A percentile compares a stretch with the other conserved stretches of the same genome.
Conservation (phyloP, 1,140 invertebrate species). For the Lordiphosa collinella region DNA sequence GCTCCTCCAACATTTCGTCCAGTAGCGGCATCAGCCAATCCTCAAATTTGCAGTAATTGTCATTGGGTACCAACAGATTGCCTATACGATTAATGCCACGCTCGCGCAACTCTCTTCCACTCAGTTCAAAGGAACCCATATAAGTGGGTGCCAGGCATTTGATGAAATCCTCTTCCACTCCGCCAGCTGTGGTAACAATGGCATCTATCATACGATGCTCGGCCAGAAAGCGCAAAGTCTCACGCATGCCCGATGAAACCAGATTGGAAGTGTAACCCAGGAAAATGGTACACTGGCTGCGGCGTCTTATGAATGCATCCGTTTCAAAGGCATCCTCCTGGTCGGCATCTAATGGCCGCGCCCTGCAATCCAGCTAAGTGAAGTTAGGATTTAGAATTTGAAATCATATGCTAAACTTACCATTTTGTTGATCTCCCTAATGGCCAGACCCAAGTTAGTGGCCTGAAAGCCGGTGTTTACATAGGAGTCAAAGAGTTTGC, state of each 20-base stretch:
- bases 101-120: slow-evolving; percentile 88
- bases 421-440: slow-evolving; percentile 96
- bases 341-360: slow-evolving; percentile 84
- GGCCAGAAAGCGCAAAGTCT: slow-evolving; percentile 93
- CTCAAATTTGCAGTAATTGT: slow-evolving; percentile 99
- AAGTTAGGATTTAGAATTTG: neutral
- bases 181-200: slow-evolving; percentile 98
- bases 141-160: slow-evolving; percentile 98
- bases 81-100: slow-evolving; percentile 98
- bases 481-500: slow-evolving; percentile 90
- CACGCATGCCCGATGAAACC: slow-evolving; percentile 95
- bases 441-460: slow-evolving; percentile 94
- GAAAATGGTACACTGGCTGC: slow-evolving; percentile 96
- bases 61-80: slow-evolving; percentile 98
- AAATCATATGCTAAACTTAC: slow-evolving; percentile 79
- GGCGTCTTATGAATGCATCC: slow-evolving; percentile 89
- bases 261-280: slow-evolving; percentile 99
- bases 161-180: slow-evolving; percentile 99
- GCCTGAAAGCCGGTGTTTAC: slow-evolving; percentile 95
- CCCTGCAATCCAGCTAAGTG: slow-evolving; percentile 81
- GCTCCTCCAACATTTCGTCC: slow-evolving; percentile 94
- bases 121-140: slow-evolving; percentile 88
- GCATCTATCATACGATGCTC: slow-evolving; percentile 95
- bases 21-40: slow-evolving; percentile 98
- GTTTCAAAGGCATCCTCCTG: slow-evolving; percentile 85